phyloP scores from a whole-genome alignment of 1,140 invertebrate genomes.

The Drosophila rhopaloa region DNA sequence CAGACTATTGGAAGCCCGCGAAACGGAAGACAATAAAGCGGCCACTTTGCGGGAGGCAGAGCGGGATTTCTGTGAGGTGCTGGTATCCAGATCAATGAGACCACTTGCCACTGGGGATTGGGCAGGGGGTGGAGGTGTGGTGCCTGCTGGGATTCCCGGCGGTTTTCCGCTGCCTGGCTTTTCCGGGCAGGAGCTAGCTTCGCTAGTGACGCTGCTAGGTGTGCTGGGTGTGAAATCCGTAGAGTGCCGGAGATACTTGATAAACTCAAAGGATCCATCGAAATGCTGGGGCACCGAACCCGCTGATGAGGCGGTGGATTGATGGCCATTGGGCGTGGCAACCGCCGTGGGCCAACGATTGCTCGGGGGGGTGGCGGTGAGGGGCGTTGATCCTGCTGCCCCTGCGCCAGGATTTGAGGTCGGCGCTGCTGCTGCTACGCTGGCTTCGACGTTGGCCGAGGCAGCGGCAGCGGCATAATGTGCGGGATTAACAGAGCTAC shows the following conservation, averaged over 20 bases:
- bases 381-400: conserved; percentile 14
- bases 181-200: conserved; percentile 35
- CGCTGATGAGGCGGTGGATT: conserved; percentile 13
- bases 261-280: conserved; percentile 83
- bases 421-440: conserved; percentile 17
- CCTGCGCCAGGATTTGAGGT: conserved; percentile 10
- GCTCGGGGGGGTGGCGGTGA: conserved; percentile 29
- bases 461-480: neutral
- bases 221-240: conserved; percentile 67
- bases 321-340: conserved; percentile 64
- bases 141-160: conserved; percentile 27
- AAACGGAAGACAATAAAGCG: conserved; percentile 77
- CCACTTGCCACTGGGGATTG: conserved; percentile 60
- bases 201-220: conserved; percentile 10
- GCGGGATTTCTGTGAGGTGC: conserved; percentile 75
- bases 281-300: conserved; percentile 71
- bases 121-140: conserved; percentile 55
- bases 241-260: conserved; percentile 82
- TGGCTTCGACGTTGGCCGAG: conserved; percentile 9
- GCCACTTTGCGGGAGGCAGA: conserved; percentile 77
- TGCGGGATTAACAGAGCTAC: conserved; percentile 31
- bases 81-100: conserved; percentile 75
- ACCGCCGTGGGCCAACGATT: conserved; percentile 77
- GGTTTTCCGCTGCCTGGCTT: conserved; percentile 31
- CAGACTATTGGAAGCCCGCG: conserved; percentile 73